These are phyloP conservation scores for Cavia aperea DNA, from an alignment of 2,113 vertebrate species.

Conservation along the genomic window DNA sequence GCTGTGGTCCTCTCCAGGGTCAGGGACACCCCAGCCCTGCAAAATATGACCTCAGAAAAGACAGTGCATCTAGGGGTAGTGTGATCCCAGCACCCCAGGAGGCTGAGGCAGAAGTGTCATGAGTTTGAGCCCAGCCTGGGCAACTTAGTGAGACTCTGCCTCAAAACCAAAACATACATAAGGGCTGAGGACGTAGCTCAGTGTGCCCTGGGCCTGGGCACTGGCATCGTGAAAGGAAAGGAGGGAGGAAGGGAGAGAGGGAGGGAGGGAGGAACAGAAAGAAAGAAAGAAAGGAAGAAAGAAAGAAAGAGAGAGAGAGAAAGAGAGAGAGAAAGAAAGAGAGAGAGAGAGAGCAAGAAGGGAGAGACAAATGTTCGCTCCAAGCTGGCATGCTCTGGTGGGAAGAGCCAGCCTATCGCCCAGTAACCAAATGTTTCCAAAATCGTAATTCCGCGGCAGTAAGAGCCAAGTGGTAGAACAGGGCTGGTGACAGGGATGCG, in stretches of 20 bases:
- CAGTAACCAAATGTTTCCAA: neutral
- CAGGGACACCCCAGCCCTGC: neutral
- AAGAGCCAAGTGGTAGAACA: too few relatives aligned
- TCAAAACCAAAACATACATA: neutral
- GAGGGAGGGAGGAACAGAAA: neutral
- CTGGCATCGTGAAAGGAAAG: neutral
- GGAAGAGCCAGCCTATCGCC: neutral
- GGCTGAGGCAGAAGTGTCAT: neutral
- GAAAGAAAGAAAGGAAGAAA: neutral
- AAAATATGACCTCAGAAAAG: neutral
- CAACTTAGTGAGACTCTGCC: neutral
- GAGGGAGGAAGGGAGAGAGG: neutral
- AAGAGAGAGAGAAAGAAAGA: too few relatives aligned
- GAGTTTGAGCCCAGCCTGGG: neutral
- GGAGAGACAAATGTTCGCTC: neutral
- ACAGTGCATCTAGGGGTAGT: neutral
- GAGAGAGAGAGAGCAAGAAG: too few relatives aligned
- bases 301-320: too few relatives aligned
- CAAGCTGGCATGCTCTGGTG: neutral
- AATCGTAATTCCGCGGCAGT: neutral
- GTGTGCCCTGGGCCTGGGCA: neutral
- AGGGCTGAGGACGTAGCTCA: neutral
- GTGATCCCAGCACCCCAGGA: neutral
- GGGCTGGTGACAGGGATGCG: neutral
- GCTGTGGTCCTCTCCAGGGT: accelerated